Percentiles rank a stretch among this genome's conserved stretches.
Evolutionary conservation across 2,888 invertebrate genomes (phyloP).

Genomic region (Acronicta leporina): DNA sequence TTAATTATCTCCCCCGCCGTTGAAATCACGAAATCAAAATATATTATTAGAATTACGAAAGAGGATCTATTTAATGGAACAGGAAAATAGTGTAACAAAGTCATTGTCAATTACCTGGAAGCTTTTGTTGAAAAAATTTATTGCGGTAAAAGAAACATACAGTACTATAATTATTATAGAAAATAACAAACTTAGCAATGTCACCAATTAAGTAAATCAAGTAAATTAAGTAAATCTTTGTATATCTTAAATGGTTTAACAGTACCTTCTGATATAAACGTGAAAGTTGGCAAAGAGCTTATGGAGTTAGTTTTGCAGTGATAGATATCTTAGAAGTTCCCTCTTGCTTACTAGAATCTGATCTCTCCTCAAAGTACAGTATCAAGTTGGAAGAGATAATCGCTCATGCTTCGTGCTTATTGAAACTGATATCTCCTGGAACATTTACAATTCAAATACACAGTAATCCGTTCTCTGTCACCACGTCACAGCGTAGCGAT

Average conservation of each 20-base stretch:
- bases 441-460: slow-evolving; percentile 29
- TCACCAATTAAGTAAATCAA: too few relatives aligned
- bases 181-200: too few relatives aligned
- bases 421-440: slow-evolving; percentile 16
- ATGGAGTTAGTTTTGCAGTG: too few relatives aligned
- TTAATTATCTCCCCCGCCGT: slow-evolving; percentile 10
- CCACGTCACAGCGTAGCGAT: slow-evolving; percentile 6
- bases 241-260: too few relatives aligned
- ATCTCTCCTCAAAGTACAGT: slow-evolving; percentile 2
- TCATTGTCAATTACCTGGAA: slow-evolving; percentile 7
- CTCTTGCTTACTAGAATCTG: not conserved
- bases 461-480: slow-evolving; percentile 20
- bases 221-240: too few relatives aligned
- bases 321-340: too few relatives aligned
- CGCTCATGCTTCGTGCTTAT: slow-evolving; percentile 6
- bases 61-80: slow-evolving; percentile 18
- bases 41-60: slow-evolving; percentile 16
- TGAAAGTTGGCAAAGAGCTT: too few relatives aligned
- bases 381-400: slow-evolving; percentile 25
- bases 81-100: slow-evolving; percentile 30
- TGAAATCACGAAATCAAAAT: slow-evolving; percentile 15
- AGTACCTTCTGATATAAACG: too few relatives aligned
- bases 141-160: too few relatives aligned
- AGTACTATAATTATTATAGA: too few relatives aligned
- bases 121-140: not conserved